Evolutionary conservation across 1,140 invertebrate genomes (phyloP), one percentile per base, ranked within the genome.

Genomic region (Heterodera schachtii): DNA sequence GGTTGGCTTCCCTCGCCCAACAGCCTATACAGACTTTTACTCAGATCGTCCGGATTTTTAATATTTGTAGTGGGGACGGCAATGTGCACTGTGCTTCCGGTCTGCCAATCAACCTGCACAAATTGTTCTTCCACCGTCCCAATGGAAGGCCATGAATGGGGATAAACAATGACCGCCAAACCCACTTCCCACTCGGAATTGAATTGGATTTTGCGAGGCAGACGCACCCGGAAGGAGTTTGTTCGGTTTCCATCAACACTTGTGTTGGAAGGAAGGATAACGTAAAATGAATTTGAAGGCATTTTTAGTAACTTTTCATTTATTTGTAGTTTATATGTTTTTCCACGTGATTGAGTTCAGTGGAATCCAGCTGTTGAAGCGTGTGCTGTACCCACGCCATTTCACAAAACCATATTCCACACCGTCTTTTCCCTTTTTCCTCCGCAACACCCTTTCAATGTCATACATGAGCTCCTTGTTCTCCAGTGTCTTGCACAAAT

Each of bases 401-500:
- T 47, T 60, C 16, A 82, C 81, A 64, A 82, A 60, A 8, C 21
- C 57, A 49, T 82, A 16, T 8, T 82, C 81, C 43, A 69, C 52
- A 7, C 81, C 81, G 49, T 67, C 31, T 9, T 41, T 4, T 60
- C 31, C 21, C 47, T 46, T 74, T 46, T n/a, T 82, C 16, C 49
- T 44, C 31, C 31, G 31, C 9, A 82, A 16, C 8, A 78, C 41
- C 31, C 49, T 46, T 16, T 70, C 78, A 73, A 80, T 80, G 44
- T 69, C 43, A 80, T 78, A 69, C 46, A 46, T 47, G 4, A n/a
- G 66, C 11, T 82, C 73, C 16, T 60, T 60, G 11, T 49, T 13
- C 19, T 78, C 44, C 57, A 73, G 16, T 49, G 86, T 90, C 90
- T 85, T 73, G 73, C 81, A 78, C n/a, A 82, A 57, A 57, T 83